phyloP scores from a whole-genome alignment of 2,888 invertebrate species.

The Resseliella maxima region DNA sequence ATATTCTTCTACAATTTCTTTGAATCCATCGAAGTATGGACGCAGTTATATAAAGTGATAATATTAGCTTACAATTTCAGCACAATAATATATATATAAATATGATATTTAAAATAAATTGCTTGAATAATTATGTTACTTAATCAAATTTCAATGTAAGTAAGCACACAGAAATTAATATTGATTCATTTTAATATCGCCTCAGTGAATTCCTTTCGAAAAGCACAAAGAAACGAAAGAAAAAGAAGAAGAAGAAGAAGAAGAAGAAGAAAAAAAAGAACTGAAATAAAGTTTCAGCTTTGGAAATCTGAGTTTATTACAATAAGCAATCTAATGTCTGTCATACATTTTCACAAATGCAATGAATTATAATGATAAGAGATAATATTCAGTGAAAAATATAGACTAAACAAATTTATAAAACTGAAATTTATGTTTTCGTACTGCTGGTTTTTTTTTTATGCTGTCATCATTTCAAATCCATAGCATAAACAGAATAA shows the following conservation, averaged over 20 bases:
- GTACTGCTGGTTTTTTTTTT: background rate
- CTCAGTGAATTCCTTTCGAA: background rate
- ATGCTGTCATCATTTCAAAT: background rate
- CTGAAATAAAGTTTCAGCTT: no score
- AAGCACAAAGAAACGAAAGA: background rate
- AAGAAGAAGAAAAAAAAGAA: no score
- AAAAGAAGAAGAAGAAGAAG: no score
- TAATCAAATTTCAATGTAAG: background rate
- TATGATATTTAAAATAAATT: background rate
- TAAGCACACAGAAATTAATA: background rate
- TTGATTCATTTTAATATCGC: background rate
- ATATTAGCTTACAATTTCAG: background rate
- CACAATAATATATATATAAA: background rate
- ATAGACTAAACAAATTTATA: constrained; percentile 7
- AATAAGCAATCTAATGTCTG: no score
- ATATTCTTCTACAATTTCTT: background rate
- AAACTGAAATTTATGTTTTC: background rate
- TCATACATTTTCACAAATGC: background rate
- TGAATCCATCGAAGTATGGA: background rate
- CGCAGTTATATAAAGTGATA: background rate
- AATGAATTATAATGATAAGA: background rate
- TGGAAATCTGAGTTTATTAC: no score
- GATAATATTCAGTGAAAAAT: background rate
- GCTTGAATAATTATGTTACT: background rate
- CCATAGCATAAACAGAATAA: background rate